Evolutionary conservation across 2,888 invertebrate genomes (phyloP), one percentile per base, ranked within the genome.

Genomic region (Tyria jacobaeae): DNA sequence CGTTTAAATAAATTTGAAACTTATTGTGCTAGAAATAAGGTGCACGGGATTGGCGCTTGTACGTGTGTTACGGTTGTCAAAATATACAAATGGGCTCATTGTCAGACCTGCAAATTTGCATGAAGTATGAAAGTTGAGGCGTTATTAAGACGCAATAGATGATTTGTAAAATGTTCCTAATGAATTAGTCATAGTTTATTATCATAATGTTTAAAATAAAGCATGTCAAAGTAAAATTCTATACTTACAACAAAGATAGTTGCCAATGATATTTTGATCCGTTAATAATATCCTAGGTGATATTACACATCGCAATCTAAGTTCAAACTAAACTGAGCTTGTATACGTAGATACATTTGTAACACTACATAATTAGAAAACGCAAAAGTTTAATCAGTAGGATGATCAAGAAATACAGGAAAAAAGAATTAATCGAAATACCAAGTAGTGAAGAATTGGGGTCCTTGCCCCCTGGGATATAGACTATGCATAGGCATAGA

Each of bases 21-120:
- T 66, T 76, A 85, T 79, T 17, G 0, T 0, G 0, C 0, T 12
- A 2, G 0, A 0, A 0, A 3, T 68, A 82, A 83, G 60, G 60
- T 71, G 62, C 64, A 31, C 0, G 3, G 27, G 21, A 53, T 15
- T 51, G 51, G 56, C 25, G 9, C 52, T 57, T 50, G 3, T 27
- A 25, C 41, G 25, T 71, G 73, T 63, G 51, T 64, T 15, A 63
- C 71, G 65, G 25, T 74, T 80, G 73, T 82, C 75, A 51, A 71
- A 73, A 77, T 75, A 76, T 84, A 86, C 85, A 89, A 91, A 90
- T 88, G 87, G 84, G 87, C 86, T 90, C 90, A 92, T 93, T 93
- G 92, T 91, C 88, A 90, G 89, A 82, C 75, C 79, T 85, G 85
- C 83, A 80, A 89, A 93, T 93, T 92, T 89, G 92, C 92, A 93